Evolutionary conservation across 2,113 vertebrate genomes (phyloP).

Genomic region (Hemiprocne comata): DNA sequence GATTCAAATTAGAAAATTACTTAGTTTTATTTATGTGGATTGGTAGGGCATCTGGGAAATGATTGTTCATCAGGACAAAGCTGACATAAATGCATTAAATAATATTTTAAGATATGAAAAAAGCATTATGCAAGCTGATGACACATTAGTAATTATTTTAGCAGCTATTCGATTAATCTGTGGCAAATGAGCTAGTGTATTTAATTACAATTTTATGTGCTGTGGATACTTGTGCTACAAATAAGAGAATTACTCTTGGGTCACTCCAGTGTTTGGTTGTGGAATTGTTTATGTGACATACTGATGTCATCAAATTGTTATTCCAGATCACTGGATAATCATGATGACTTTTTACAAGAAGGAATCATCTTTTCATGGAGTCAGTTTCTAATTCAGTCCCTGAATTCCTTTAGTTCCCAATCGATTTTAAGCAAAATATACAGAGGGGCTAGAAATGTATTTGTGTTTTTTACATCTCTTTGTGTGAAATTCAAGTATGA

Average conservation of each 20-base stretch:
- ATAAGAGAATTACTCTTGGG: neutral
- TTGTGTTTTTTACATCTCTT: neutral
- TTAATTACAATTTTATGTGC: neutral
- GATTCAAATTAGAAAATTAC: neutral
- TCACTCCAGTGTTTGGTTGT: neutral
- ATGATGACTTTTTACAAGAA: neutral
- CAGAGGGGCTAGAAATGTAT: neutral
- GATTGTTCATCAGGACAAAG: neutral
- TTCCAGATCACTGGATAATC: slow-evolving; percentile 42
- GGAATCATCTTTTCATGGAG: slow-evolving; percentile 10
- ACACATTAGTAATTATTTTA: slow-evolving; percentile 42
- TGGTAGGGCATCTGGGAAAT: neutral
- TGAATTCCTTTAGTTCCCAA: neutral
- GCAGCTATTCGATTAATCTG: neutral
- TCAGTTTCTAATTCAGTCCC: slow-evolving; percentile 40
- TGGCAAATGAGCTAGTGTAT: neutral
- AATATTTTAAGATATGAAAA: slow-evolving; percentile 24
- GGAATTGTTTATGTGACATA: slow-evolving; percentile 11
- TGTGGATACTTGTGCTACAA: slow-evolving; percentile 25
- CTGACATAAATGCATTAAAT: neutral
- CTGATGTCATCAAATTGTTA: slow-evolving; percentile 38
- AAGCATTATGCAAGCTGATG: slow-evolving; percentile 32
- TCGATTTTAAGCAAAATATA: slow-evolving; percentile 41
- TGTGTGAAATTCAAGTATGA: neutral
- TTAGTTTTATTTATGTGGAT: neutral